These are phyloP conservation scores for Cacatua alba DNA, from an alignment of 2,113 vertebrate genomes.

Conservation along the genomic window DNA sequence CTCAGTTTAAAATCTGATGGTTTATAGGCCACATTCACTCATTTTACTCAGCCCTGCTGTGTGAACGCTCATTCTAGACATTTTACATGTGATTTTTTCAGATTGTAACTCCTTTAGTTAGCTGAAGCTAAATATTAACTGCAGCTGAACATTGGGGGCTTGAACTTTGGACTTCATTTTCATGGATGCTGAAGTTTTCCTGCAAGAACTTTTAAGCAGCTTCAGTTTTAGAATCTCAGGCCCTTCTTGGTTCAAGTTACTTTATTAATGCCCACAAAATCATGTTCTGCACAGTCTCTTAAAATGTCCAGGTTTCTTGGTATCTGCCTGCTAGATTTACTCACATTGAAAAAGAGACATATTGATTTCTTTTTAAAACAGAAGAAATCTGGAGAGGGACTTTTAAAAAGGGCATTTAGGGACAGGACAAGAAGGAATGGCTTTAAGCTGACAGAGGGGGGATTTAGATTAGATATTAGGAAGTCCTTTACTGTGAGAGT, in stretches of 20 bases:
- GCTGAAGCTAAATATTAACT: background rate
- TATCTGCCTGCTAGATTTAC: background rate
- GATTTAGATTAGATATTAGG: background rate
- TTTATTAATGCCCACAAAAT: background rate
- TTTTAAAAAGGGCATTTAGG: background rate
- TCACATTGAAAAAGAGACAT: background rate
- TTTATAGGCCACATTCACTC: background rate
- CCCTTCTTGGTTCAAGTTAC: background rate
- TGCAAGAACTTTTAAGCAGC: background rate
- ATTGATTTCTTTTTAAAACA: background rate
- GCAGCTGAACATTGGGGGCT: background rate
- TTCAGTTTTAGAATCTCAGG: background rate
- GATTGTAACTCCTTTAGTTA: background rate
- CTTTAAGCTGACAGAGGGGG: background rate
- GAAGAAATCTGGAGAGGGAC: background rate
- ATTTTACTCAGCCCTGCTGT: background rate
- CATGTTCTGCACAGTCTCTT: background rate
- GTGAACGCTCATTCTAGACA: background rate
- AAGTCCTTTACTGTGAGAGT: background rate
- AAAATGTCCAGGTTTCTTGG: background rate
- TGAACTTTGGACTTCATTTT: background rate
- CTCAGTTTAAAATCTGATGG: background rate
- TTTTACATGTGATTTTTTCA: background rate
- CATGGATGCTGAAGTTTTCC: background rate
- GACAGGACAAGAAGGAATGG: background rate